These are phyloP conservation scores for Lacanobia oleracea DNA, from an alignment of 2,888 invertebrate genomes.

Conservation along the genomic window DNA sequence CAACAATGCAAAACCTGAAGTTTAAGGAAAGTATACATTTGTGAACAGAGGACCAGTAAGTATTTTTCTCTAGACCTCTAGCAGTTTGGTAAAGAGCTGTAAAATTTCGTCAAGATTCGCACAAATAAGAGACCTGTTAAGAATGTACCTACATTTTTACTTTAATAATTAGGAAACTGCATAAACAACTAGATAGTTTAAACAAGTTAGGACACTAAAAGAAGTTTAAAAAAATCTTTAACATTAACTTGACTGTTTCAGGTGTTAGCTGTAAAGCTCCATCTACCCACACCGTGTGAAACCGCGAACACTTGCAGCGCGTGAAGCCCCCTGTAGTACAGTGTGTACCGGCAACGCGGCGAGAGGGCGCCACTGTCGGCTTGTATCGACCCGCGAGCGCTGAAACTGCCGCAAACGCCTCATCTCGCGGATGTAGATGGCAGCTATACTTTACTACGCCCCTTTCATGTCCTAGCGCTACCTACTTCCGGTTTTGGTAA, in stretches of 20 bases:
- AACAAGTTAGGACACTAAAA: not conserved
- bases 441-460: constrained; percentile 52
- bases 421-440: constrained; percentile 54
- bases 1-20: too few species aligned
- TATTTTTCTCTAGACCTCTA: too few species aligned
- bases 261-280: constrained; percentile 33
- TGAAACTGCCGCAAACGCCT: constrained; percentile 45
- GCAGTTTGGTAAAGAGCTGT: too few species aligned
- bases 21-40: too few species aligned
- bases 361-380: constrained; percentile 58
- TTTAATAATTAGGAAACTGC: not conserved
- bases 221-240: not conserved
- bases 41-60: too few species aligned
- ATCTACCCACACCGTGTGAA: constrained; percentile 38
- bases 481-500: constrained; percentile 39
- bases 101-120: too few species aligned
- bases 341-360: not conserved
- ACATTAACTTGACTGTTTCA: not conserved
- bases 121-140: too few species aligned
- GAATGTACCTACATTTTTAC: too few species aligned
- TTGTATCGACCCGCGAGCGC: constrained; percentile 53
- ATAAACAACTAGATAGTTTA: not conserved
- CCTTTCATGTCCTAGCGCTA: constrained; percentile 52
- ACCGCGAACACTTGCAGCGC: constrained; percentile 8
- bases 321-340: not conserved